Percentiles rank a stretch among this genome's conserved stretches.
These are phyloP conservation scores for Paraplagusia blochii DNA, from an alignment of 2,113 vertebrate species.

Conservation along the genomic window DNA sequence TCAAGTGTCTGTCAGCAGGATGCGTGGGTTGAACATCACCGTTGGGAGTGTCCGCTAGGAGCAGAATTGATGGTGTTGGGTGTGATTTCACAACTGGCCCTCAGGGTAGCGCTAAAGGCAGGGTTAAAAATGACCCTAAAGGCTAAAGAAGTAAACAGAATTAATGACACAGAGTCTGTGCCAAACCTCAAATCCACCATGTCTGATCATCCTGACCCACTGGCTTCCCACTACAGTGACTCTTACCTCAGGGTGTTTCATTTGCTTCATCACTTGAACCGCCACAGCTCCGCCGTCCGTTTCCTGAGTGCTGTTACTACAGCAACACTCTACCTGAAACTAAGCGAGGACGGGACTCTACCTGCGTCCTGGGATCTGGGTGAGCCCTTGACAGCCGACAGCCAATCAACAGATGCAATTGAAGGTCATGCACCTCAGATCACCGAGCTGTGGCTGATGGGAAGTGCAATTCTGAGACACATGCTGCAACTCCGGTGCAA, in stretches of 20 bases:
- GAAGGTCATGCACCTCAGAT: constrained; percentile 12
- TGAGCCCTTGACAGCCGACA: not conserved
- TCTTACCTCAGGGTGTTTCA: constrained; percentile 81
- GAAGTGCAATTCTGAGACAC: constrained; percentile 85
- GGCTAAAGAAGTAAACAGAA: constrained; percentile 34
- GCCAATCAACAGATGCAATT: constrained; percentile 19
- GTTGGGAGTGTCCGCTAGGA: constrained; percentile 82
- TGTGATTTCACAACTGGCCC: constrained; percentile 83
- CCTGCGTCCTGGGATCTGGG: constrained; percentile 33
- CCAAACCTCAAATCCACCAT: constrained; percentile 2
- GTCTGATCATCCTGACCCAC: constrained; percentile 26
- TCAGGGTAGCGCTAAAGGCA: constrained; percentile 82
- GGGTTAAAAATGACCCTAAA: constrained; percentile 71
- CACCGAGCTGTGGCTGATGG: constrained; percentile 71
- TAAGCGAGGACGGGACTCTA: constrained; percentile 56
- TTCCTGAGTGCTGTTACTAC: constrained; percentile 82
- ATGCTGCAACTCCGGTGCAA: constrained; percentile 90
- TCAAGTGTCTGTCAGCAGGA: constrained; percentile 72
- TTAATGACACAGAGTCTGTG: not conserved
- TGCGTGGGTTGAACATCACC: constrained; percentile 86
- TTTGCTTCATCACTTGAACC: constrained; percentile 81
- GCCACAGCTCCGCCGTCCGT: constrained; percentile 75
- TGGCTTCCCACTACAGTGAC: constrained; percentile 58
- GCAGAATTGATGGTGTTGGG: constrained; percentile 79
- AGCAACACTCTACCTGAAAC: constrained; percentile 75